A percentile compares a stretch with the other conserved stretches of the same genome.
Conservation (phyloP, 2,113 vertebrate species). For the Megaceryle torquata region DNA sequence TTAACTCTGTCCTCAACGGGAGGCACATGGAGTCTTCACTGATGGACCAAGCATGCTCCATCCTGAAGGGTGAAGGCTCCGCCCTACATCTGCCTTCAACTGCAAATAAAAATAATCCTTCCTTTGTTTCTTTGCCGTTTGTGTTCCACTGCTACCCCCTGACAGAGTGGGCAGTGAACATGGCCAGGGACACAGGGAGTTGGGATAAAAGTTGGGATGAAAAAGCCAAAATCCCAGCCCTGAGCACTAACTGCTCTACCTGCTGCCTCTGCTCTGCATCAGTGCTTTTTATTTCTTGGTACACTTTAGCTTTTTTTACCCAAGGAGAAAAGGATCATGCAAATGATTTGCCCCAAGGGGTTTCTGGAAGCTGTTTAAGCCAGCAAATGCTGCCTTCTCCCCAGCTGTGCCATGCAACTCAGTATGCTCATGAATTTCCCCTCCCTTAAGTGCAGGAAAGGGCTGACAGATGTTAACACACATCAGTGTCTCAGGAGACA, state of each 20-base stretch:
- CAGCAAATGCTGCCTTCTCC: slow-evolving; percentile 8
- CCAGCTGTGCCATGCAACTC: slow-evolving; percentile 67
- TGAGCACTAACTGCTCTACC: neutral
- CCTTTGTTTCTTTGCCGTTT: rapidly evolving
- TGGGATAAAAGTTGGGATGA: neutral
- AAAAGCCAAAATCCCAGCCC: neutral
- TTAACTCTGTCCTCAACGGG: neutral
- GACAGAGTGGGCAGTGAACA: rapidly evolving
- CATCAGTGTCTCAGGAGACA: slow-evolving; percentile 67
- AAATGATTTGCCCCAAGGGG: slow-evolving; percentile 39
- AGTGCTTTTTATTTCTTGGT: neutral
- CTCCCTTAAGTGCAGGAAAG: slow-evolving; percentile 21
- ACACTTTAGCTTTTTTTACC: slow-evolving; percentile 1
- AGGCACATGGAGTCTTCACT: neutral
- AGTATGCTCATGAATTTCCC: slow-evolving; percentile 44
- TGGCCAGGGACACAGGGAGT: neutral
- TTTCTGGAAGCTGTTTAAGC: slow-evolving; percentile 58
- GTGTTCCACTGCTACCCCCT: neutral
- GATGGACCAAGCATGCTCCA: rapidly evolving
- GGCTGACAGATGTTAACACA: slow-evolving; percentile 73
- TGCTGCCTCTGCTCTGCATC: neutral
- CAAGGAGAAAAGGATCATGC: slow-evolving; percentile 45
- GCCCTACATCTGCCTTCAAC: neutral
- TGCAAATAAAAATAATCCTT: neutral
- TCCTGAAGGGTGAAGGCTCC: neutral